Evolutionary conservation across 2,113 vertebrate genomes (phyloP).

Genomic region (Limnothrissa miodon): DNA sequence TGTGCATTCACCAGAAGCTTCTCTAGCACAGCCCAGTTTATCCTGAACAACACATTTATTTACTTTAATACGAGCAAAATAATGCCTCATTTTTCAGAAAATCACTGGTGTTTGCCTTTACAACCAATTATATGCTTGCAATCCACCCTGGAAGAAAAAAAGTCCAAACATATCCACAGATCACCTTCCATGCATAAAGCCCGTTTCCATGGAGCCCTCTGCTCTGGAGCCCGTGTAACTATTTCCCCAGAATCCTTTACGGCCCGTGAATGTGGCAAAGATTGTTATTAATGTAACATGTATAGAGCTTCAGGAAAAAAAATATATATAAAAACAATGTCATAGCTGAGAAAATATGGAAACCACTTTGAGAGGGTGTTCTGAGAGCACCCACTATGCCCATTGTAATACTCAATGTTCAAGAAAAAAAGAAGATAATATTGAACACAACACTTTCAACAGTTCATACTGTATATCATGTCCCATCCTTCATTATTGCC

Average conservation of each 20-base stretch:
- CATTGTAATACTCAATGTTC: conserved; percentile 65
- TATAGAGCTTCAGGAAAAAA: neutral
- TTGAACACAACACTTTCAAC: conserved; percentile 76
- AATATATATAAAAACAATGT: conserved; percentile 21
- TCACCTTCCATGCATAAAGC: neutral
- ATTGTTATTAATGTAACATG: neutral
- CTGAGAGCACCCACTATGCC: conserved; percentile 44
- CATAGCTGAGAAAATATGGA: neutral
- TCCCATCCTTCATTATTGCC: conserved; percentile 74
- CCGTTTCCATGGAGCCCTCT: neutral
- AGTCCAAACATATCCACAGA: neutral
- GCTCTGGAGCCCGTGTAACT: neutral
- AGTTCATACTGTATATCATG: conserved; percentile 72
- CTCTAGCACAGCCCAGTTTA: neutral
- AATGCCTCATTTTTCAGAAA: neutral
- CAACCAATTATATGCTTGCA: neutral
- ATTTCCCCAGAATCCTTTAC: neutral
- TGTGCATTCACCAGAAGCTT: neutral
- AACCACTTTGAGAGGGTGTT: neutral
- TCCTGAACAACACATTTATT: neutral
- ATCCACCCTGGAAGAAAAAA: neutral
- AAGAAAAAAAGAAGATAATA: conserved; percentile 72
- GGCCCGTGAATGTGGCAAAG: neutral
- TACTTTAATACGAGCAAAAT: neutral
- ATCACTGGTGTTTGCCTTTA: neutral